Evolutionary conservation across 2,113 vertebrate species (phyloP).

Genomic region (Pteruthius melanotis): DNA sequence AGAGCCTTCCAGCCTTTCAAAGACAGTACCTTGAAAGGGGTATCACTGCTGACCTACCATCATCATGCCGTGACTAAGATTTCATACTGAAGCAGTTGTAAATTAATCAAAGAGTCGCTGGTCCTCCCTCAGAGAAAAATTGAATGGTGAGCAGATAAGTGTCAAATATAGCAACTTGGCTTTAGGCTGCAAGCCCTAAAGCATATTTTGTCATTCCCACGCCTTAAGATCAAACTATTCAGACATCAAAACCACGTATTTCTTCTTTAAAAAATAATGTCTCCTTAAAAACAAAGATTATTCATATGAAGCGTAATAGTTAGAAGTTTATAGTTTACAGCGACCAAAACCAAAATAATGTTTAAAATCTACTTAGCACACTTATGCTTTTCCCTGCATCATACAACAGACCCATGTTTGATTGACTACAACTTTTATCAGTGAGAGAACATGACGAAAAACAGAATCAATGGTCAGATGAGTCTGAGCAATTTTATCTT

Average conservation of each 20-base stretch:
- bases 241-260: not conserved
- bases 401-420: not conserved
- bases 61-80: not conserved
- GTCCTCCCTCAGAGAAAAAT: not conserved
- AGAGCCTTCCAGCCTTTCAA: not conserved
- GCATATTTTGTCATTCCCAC: not conserved
- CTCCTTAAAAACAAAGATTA: not conserved
- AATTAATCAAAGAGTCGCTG: not conserved
- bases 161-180: not conserved
- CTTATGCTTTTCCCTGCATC: not conserved
- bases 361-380: not conserved
- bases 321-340: not conserved
- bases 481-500: slow-evolving; percentile 11
- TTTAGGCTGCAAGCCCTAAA: not conserved
- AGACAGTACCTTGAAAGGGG: not conserved
- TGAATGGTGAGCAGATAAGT: not conserved
- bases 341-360: not conserved
- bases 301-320: not conserved
- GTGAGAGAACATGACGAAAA: not conserved
- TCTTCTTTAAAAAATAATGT: not conserved
- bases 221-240: not conserved
- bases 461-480: slow-evolving; percentile 14
- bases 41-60: not conserved
- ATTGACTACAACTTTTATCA: not conserved
- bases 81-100: not conserved